Evolutionary conservation across 2,113 vertebrate genomes (phyloP).

Genomic region (Aptenodytes forsteri): DNA sequence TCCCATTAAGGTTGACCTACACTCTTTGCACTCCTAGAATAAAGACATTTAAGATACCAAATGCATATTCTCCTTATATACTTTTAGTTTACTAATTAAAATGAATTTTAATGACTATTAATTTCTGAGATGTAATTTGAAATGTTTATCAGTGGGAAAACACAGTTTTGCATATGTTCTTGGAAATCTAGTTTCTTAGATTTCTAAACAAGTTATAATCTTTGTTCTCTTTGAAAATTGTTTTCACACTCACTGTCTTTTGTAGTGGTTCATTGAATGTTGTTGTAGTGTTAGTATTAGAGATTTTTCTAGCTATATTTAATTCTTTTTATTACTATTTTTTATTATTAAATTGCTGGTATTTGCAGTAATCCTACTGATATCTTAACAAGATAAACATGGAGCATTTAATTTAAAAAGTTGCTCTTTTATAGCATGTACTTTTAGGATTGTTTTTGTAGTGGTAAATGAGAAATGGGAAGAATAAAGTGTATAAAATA

Average conservation of each 20-base stretch:
- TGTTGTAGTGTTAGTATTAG: not conserved
- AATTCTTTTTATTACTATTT: not conserved
- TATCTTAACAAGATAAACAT: not conserved
- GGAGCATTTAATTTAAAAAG: not conserved
- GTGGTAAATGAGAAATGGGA: not conserved
- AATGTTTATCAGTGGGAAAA: not conserved
- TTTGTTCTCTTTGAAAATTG: not conserved
- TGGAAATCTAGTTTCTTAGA: not conserved
- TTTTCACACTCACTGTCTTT: not conserved
- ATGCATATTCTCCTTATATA: not conserved
- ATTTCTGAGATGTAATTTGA: not conserved
- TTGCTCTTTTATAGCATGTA: not conserved
- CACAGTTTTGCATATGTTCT: not conserved
- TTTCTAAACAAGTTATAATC: not conserved
- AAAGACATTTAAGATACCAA: not conserved
- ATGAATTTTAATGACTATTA: not conserved
- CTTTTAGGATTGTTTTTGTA: not conserved
- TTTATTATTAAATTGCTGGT: not conserved
- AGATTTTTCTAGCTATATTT: not conserved
- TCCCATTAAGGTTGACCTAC: not conserved
- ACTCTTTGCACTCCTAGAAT: not conserved
- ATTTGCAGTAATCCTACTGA: not conserved
- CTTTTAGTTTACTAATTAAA: not conserved
- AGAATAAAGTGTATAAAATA: not conserved
- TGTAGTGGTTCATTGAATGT: not conserved